phyloP scores from a whole-genome alignment of 2,113 vertebrate genomes.

The Stigmatopora argus region DNA sequence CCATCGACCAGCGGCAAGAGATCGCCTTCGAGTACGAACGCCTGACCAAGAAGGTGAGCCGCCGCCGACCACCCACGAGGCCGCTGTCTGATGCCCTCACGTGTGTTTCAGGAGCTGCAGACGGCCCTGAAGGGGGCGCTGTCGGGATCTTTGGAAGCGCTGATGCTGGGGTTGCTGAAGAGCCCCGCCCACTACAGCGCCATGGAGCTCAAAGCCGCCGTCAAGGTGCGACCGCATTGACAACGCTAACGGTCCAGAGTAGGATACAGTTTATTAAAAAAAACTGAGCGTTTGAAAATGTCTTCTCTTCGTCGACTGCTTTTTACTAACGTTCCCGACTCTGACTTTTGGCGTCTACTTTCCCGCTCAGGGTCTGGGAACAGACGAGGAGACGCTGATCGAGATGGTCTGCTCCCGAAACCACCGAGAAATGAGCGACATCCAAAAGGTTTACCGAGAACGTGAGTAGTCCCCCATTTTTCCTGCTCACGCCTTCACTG shows the following conservation, averaged over 20 bases:
- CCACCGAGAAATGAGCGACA: constrained; percentile 79
- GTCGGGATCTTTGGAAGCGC: constrained; percentile 83
- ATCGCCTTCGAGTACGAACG: constrained; percentile 89
- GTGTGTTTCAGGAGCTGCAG: constrained; percentile 60
- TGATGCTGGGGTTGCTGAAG: constrained; percentile 89
- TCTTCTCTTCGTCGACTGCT: too few relatives aligned
- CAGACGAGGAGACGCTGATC: constrained; percentile 89
- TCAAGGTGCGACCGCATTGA: constrained; percentile 75
- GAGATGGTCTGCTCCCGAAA: constrained; percentile 92
- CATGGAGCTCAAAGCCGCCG: constrained; percentile 80
- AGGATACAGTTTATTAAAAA: too few relatives aligned
- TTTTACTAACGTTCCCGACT: too few relatives aligned
- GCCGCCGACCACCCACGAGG: too few relatives aligned
- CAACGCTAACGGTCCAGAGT: background rate
- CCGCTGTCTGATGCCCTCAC: background rate
- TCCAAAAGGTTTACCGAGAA: constrained; percentile 86
- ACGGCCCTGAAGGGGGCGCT: constrained; percentile 85
- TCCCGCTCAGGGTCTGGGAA: constrained; percentile 83
- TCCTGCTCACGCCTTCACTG: background rate
- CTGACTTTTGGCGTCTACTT: background rate
- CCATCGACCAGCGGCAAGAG: constrained; percentile 82
- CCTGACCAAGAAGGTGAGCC: constrained; percentile 82
- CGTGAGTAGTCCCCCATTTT: constrained; percentile 63
- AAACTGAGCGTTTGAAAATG: too few relatives aligned
- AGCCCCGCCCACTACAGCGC: constrained; percentile 88